Evolutionary conservation across 2,113 vertebrate species (phyloP).

Genomic region (Penelope pileata): DNA sequence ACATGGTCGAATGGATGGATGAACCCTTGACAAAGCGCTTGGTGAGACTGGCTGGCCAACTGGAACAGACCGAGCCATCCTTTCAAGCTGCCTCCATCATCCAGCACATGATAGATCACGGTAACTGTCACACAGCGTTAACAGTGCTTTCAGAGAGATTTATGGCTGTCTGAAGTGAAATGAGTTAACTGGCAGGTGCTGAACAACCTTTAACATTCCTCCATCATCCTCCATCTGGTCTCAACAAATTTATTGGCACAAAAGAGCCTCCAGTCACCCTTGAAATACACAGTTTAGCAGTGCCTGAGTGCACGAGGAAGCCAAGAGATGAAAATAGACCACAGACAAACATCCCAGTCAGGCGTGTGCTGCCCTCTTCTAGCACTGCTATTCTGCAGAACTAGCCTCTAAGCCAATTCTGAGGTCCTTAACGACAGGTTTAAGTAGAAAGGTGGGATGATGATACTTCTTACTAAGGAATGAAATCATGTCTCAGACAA

Average conservation of each 20-base stretch:
- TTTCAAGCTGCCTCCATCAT: constrained; percentile 72
- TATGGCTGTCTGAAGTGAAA: neutral
- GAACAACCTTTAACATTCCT: neutral
- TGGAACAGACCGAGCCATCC: constrained; percentile 54
- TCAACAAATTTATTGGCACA: neutral
- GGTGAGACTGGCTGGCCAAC: constrained; percentile 60
- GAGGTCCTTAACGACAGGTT: neutral
- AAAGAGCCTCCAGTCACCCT: neutral
- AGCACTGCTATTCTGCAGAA: neutral
- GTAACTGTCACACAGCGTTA: constrained; percentile 49
- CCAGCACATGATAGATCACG: neutral
- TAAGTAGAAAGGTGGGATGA: neutral
- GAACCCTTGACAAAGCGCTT: constrained; percentile 48
- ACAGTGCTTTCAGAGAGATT: neutral
- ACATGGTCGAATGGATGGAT: constrained; percentile 54
- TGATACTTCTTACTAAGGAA: neutral
- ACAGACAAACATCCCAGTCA: neutral
- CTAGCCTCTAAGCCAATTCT: neutral
- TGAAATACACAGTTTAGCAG: neutral
- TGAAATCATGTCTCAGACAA: neutral
- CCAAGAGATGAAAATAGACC: neutral
- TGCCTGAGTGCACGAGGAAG: neutral
- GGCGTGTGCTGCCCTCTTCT: neutral
- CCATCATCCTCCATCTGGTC: neutral
- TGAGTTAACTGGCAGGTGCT: neutral